Evolutionary conservation across 2,888 invertebrate species (phyloP), one percentile per base, ranked within the genome.

Genomic region (Pharmacophagus antenor): DNA sequence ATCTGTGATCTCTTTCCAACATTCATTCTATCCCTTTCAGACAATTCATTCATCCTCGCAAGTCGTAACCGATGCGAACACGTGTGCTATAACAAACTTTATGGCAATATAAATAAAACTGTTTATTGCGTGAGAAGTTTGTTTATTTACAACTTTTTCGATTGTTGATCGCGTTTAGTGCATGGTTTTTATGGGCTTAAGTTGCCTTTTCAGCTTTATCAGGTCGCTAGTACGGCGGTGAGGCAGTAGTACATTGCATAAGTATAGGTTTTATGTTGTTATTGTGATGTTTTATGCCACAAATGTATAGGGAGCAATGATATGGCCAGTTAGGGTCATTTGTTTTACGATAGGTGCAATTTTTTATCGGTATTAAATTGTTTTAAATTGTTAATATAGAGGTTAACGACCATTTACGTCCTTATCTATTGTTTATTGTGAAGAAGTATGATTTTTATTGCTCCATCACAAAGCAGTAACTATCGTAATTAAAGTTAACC

Each of bases 161-260:
- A 84, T 79, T 82, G 83, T 80, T 74, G 75, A 70, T 73, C 73
- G 81, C 80, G 87, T 90, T 91, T 91, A 91, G 90, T 87, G 91
- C 89, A 88, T 87, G 88, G 86, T 87, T 90, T 92, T 91, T 91
- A 88, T 88, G 87, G 86, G 88, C 87, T 84, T 85, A 84, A 89
- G 84, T 85, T 88, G 89, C 88, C 90, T 90, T 91, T 91, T 90
- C 90, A 89, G 91, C 88, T 91, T 90, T 90, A 90, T 90, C 91
- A 89, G 89, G 90, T 86, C 84, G 85, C 80, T 77, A 79, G 88
- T 87, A 83, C 83, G 86, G 77, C 85, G 84, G 90, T 89, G 88
- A 82, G 89, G 85, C 85, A 87, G 83, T 88, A 82, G 88, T 85
- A 84, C 88, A 88, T 88, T 88, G 89, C 88, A 89, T 90, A 88